Conservation (phyloP, 1,140 invertebrate genomes). For the Drosophila pseudoananassae region DNA sequence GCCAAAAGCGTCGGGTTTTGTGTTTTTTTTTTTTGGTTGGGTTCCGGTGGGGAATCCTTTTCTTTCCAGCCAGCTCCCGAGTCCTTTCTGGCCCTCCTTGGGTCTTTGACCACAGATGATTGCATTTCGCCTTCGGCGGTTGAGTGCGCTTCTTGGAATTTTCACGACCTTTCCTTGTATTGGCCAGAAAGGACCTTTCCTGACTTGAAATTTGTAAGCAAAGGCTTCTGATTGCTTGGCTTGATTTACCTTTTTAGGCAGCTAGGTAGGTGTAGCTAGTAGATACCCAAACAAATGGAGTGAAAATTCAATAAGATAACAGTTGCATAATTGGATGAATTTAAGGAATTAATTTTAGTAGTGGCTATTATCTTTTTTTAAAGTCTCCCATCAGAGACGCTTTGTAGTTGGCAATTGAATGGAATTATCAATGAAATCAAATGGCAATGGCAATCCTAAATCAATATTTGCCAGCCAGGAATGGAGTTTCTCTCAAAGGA, state of each 20-base stretch:
- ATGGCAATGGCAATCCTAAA: neutral
- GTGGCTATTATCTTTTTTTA: too few species aligned
- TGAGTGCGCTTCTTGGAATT: conserved; percentile 2
- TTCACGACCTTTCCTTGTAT: neutral
- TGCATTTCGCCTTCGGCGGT: conserved; percentile 19
- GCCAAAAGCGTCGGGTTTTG: conserved; percentile 13
- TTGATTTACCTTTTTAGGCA: conserved; percentile 17
- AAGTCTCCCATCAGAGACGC: too few species aligned
- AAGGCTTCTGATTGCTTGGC: conserved; percentile 6
- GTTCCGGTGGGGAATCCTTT: neutral
- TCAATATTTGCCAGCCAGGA: neutral
- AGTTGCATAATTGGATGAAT: neutral
- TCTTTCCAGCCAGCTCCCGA: too few species aligned
- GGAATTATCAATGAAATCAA: neutral
- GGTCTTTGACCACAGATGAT: conserved; percentile 49
- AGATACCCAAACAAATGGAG: too few species aligned
- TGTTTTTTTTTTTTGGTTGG: too few species aligned
- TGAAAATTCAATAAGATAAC: neutral
- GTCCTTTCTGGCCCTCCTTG: neutral
- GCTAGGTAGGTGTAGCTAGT: too few species aligned
- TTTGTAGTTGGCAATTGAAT: neutral
- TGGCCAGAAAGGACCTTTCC: neutral
- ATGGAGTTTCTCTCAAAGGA: too few species aligned
- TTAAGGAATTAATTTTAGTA: neutral
- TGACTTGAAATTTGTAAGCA: conserved; percentile 33